Base-by-base conservation (phyloP, 2,113 vertebrate genomes). In the Macroglossus sobrinus region DNA sequence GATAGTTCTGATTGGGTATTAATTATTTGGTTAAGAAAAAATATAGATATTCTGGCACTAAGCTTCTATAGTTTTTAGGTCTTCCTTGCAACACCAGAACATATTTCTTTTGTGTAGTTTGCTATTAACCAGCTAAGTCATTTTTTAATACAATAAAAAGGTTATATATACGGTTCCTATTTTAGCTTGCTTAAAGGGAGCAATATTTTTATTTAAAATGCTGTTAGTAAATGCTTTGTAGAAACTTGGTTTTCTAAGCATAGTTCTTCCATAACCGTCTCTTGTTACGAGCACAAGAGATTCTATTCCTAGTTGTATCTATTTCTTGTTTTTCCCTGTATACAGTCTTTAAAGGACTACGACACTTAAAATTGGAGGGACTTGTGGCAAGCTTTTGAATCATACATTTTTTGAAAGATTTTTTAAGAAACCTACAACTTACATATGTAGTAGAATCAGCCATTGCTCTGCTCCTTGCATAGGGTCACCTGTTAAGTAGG, bases 321-420 rank as follows among this genome's bases (percentile, higher is more conserved):
- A 82, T 91, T 89, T 96, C 82, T 92, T 84, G 55, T 69, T 98
- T 98, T 97, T 96, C 97, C 96, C 82, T 96, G 89, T 76, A 96
- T 71, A 59, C 97, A 98, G 98, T 98, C 98, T 98, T 99, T 98
- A 99, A 99, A 98, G 98, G 98, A 98, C 98, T 98, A 98, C 96
- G 97, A 59, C 96, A 86, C 96, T 97, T 98, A 97, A 97, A 97
- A 96, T 98, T 97, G 87, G 98, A 98, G 97, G 97, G 97, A 98
- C 84, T 98, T 98, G 92, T 98, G 98, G 88, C 98, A 98, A 99
- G 96, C 97, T 98, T 98, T 98, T 96, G 94, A 98, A 98, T 98
- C 98, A 98, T 97, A 97, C 98, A 97, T 98, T 98, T 97, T 97
- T 95, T 95, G 55, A 81, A 94, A 97, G 92, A 97, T 94, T 98